These are phyloP conservation scores for Orbicella faveolata DNA, from an alignment of 64 coral and sea anemone genomes.

Conservation along the genomic window DNA sequence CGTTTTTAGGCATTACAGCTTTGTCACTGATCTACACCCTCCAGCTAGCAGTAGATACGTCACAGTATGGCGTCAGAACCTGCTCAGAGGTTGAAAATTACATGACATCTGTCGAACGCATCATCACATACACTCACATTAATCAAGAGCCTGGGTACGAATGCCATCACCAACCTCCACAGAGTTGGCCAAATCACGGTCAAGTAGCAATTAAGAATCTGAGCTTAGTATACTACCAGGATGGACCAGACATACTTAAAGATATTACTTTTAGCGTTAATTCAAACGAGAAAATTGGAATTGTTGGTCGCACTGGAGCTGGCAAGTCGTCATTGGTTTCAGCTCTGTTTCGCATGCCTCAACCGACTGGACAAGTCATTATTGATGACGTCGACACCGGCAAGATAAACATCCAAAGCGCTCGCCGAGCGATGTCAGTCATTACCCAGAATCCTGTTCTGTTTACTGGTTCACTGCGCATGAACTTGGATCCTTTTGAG, in stretches of 20 bases:
- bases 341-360: conserved; percentile 71
- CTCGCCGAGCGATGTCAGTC: conserved; percentile 65
- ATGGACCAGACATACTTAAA: conserved; percentile 54
- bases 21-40: conserved; percentile 1
- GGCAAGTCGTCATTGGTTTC: conserved; percentile 74
- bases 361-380: conserved; percentile 44
- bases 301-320: conserved; percentile 71
- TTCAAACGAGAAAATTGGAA: conserved; percentile 60
- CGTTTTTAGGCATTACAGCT: background rate
- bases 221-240: conserved; percentile 41
- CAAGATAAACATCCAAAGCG: conserved; percentile 30
- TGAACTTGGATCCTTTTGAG: background rate
- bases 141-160: conserved; percentile 70
- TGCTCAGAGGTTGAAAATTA: conserved; percentile 60
- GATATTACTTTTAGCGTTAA: conserved; percentile 50
- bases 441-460: conserved; percentile 72
- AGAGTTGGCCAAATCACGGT: conserved; percentile 60
- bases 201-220: conserved; percentile 40
- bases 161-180: conserved; percentile 40
- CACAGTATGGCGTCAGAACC: conserved; percentile 27
- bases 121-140: conserved; percentile 46
- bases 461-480: conserved; percentile 48
- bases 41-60: background rate
- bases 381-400: conserved; percentile 60
- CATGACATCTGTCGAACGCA: conserved; percentile 74